These are phyloP conservation scores for Sphaerophoria taeniata DNA, from an alignment of 2,888 invertebrate genomes.

Conservation along the genomic window DNA sequence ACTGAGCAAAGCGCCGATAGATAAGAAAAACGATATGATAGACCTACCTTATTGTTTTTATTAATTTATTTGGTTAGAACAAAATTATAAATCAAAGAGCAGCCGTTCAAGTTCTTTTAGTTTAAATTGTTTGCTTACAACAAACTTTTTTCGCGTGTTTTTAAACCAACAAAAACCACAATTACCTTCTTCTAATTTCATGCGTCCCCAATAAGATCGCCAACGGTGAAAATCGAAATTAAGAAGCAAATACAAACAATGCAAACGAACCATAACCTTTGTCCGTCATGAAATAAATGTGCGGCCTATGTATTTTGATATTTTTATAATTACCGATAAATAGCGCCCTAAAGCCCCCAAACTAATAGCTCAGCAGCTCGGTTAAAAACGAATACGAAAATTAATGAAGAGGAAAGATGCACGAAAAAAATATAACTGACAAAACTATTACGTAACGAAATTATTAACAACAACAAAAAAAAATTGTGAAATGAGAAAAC, in stretches of 20 bases:
- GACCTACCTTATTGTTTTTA: no score
- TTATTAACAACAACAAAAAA: conserved; percentile 16
- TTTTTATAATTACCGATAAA: conserved; percentile 33
- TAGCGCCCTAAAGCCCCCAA: not conserved
- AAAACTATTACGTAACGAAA: conserved; percentile 60
- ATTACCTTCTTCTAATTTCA: conserved; percentile 45
- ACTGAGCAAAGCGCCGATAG: not conserved
- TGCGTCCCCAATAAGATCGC: not conserved
- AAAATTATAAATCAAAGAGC: no score
- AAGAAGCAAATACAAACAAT: no score
- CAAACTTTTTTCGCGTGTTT: not conserved
- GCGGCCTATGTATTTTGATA: conserved; percentile 1
- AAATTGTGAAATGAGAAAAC: conserved; percentile 62
- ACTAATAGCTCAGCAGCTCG: no score
- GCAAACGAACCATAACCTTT: no score
- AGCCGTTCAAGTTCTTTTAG: not conserved
- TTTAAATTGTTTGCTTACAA: not conserved
- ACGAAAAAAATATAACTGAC: conserved; percentile 49
- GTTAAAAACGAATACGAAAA: not conserved
- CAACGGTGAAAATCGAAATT: no score
- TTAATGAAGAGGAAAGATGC: conserved; percentile 50
- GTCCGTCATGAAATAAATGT: conserved; percentile 20
- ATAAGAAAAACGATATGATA: no score
- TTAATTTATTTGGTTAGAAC: no score
- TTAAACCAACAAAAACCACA: conserved; percentile 9